Evolutionary conservation across 53 echinoderm and acorn worm species (phyloP).

Genomic region (Actinopyga echinites): DNA sequence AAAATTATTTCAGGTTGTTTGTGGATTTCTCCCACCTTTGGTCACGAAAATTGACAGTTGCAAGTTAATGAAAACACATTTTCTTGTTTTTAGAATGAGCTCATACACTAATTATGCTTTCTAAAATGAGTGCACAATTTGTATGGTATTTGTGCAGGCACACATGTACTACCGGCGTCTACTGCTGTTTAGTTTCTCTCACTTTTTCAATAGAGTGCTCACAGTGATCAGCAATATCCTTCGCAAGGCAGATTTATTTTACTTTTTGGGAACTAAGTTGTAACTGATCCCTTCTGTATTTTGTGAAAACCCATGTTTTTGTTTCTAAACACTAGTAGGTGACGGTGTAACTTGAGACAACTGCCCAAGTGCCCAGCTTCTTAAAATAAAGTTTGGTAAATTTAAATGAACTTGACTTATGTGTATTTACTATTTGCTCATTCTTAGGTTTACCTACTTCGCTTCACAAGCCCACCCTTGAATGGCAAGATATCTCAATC

Average conservation of each 20-base stretch:
- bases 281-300: background rate
- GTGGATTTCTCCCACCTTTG: too few relatives aligned
- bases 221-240: background rate
- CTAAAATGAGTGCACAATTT: conserved; percentile 7
- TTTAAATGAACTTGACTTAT: too few relatives aligned
- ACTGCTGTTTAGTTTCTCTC: background rate
- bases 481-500: too few relatives aligned
- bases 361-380: too few relatives aligned
- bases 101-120: conserved; percentile 3
- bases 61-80: too few relatives aligned
- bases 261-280: background rate
- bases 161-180: background rate
- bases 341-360: too few relatives aligned
- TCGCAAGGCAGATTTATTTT: background rate
- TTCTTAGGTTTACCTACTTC: too few relatives aligned
- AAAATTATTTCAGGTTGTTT: too few relatives aligned
- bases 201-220: background rate
- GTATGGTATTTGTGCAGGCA: conserved; percentile 14
- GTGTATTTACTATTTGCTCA: too few relatives aligned
- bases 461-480: too few relatives aligned
- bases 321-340: background rate
- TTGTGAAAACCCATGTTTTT: conserved; percentile 8
- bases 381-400: too few relatives aligned
- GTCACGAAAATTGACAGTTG: too few relatives aligned
- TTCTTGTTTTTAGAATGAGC: background rate